Evolutionary conservation across 2,888 invertebrate genomes (phyloP).

Genomic region (Stegana nigrithorax): DNA sequence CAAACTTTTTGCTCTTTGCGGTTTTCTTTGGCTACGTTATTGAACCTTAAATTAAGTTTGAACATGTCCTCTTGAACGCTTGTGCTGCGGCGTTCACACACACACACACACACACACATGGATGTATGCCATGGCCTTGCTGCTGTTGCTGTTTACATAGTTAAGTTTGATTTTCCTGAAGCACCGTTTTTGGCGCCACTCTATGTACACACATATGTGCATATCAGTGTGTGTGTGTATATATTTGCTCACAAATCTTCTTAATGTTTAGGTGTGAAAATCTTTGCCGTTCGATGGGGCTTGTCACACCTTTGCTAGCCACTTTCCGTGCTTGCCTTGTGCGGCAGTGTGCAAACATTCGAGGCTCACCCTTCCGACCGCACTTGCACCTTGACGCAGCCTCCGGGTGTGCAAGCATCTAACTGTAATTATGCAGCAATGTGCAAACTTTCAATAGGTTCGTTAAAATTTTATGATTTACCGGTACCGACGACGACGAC

Average conservation of each 20-base stretch:
- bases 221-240: conserved; percentile 14
- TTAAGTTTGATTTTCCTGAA: conserved; percentile 64
- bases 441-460: conserved; percentile 63
- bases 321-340: conserved; percentile 15
- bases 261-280: conserved; percentile 64
- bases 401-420: conserved; percentile 21
- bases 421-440: conserved; percentile 61
- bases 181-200: conserved; percentile 53
- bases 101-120: background rate
- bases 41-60: conserved; percentile 68
- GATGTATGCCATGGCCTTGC: too few species aligned
- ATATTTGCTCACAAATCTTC: conserved; percentile 53
- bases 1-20: conserved; percentile 63
- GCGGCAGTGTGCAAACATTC: background rate
- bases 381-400: conserved; percentile 6
- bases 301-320: conserved; percentile 58
- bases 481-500: too few species aligned
- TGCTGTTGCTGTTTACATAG: conserved; percentile 56
- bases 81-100: background rate
- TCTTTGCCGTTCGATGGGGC: conserved; percentile 65
- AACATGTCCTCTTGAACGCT: conserved; percentile 21
- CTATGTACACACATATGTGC: conserved; percentile 42
- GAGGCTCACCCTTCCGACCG: background rate
- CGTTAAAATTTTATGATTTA: conserved; percentile 63
- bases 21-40: conserved; percentile 63